Evolutionary conservation across 2,888 invertebrate species (phyloP).

Genomic region (Dynastes tityus): DNA sequence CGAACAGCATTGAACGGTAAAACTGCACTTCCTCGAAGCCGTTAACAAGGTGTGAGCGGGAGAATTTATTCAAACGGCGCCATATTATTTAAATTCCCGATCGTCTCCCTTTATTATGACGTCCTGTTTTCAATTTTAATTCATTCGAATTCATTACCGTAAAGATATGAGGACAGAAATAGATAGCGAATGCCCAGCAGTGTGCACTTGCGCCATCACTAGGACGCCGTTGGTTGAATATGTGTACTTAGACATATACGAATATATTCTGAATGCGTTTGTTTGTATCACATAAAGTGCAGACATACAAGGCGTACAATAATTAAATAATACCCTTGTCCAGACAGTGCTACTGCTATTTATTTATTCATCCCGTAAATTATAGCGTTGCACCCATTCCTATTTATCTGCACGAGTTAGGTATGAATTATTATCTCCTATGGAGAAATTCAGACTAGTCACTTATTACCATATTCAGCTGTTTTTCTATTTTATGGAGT

Average conservation of each 20-base stretch:
- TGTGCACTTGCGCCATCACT: background rate
- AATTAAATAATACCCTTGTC: conserved; percentile 34
- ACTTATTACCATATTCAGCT: too few species aligned
- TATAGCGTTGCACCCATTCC: conserved; percentile 3
- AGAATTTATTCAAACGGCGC: conserved; percentile 49
- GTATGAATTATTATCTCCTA: conserved; percentile 12
- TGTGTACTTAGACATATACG: background rate
- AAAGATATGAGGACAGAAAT: conserved; percentile 33
- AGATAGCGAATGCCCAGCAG: conserved; percentile 10
- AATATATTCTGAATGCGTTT: background rate
- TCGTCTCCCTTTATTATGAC: conserved; percentile 48
- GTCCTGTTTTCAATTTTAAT: conserved; percentile 50
- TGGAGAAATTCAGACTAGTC: background rate
- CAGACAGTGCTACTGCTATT: conserved; percentile 8
- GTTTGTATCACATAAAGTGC: background rate
- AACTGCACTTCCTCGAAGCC: conserved; percentile 47
- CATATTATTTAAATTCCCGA: conserved; percentile 48
- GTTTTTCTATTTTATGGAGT: too few species aligned
- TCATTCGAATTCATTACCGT: conserved; percentile 36
- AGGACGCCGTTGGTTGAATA: background rate
- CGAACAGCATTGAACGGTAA: conserved; percentile 33
- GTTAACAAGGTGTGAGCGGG: conserved; percentile 43
- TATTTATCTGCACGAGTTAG: conserved; percentile 12
- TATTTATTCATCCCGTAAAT: conserved; percentile 33
- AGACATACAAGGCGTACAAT: conserved; percentile 18